Base-by-base conservation (phyloP, 2,797 vertebrate genomes). In the Hephaestus fuliginosus region DNA sequence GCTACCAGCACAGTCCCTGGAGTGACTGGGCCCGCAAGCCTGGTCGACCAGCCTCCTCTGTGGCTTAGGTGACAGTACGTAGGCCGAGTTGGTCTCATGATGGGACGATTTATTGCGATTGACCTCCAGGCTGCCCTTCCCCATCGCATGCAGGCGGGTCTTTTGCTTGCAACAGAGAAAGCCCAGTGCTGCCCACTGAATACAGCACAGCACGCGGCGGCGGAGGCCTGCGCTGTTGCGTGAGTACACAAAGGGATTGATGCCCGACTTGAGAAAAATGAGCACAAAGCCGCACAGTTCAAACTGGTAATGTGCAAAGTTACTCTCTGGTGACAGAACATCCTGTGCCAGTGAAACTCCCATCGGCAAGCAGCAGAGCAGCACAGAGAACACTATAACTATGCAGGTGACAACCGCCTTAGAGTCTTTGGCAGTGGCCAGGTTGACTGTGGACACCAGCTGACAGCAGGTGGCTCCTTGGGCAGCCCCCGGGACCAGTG, bases 91-190 rank as follows among this genome's bases (percentile, higher is more conserved):
- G 81, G 98, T 99, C 90, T 99, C 98, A 0, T 99, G 98, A 88
- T 99, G 98, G 12, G 98, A 99, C 0, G 98, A 99, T 83, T 99
- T 99, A 93, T 99, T 99, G 85, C 98, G 96, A 91, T 99, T 99
- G 89, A 96, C 96, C 81, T 99, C 97, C 5, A 99, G 93, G 93
- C 95, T 97, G 58, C 97, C 98, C 81, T 97, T 98, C 6, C 98
- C 98, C 95, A 99, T 84, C 2, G 97, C 97, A 4, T 95, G 97
- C 62, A 99, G 95, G 18, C 97, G 96, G 0, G 98, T 99, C 95
- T 98, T 98, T 78, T 97, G 97, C 90, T 96, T 96, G 92, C 96
- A 98, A 93, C 96, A 99, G 51, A 96, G 91, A 68, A 97, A 96
- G 18, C 95, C 94, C 36, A 98, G 90, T 1, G 97, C 94, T 0